phyloP scores from a whole-genome alignment of 2,888 invertebrate genomes.

The Pegoplata infirma region DNA sequence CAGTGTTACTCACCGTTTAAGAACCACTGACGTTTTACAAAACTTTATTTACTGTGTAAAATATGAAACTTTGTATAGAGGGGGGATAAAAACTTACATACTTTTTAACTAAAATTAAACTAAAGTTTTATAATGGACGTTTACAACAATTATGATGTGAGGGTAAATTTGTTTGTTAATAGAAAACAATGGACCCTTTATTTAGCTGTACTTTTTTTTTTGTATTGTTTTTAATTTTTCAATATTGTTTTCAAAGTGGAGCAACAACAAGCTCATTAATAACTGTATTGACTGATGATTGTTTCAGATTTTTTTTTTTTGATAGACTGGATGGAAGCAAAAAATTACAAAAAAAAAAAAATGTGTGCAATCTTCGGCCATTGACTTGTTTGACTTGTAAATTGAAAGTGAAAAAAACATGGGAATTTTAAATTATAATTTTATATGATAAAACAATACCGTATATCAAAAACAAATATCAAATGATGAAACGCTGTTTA shows the following conservation, averaged over 20 bases:
- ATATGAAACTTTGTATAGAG: too few species aligned
- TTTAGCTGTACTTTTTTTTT: not conserved
- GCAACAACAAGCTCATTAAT: conserved; percentile 44
- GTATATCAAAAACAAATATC: conserved; percentile 13
- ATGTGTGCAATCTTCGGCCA: conserved; percentile 39
- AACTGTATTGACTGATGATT: conserved; percentile 28
- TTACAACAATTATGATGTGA: not conserved
- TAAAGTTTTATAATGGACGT: not conserved
- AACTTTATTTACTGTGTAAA: too few species aligned
- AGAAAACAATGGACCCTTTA: conserved; percentile 15
- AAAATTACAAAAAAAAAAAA: conserved; percentile 18
- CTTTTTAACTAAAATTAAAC: not conserved
- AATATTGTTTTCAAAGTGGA: conserved; percentile 32
- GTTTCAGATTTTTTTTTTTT: conserved; percentile 15
- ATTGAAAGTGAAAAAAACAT: conserved; percentile 43
- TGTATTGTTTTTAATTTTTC: not conserved
- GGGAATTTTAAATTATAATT: conserved; percentile 6
- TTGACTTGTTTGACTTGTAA: conserved; percentile 53
- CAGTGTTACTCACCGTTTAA: too few species aligned
- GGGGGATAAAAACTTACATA: too few species aligned
- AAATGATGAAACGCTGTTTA: not conserved
- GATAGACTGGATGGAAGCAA: not conserved
- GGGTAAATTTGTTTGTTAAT: not conserved
- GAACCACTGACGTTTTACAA: too few species aligned
- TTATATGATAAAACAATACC: too few species aligned